Evolutionary conservation across 2,113 vertebrate species (phyloP), one percentile per base, ranked within the genome.

Genomic region (Glareola pratincola): DNA sequence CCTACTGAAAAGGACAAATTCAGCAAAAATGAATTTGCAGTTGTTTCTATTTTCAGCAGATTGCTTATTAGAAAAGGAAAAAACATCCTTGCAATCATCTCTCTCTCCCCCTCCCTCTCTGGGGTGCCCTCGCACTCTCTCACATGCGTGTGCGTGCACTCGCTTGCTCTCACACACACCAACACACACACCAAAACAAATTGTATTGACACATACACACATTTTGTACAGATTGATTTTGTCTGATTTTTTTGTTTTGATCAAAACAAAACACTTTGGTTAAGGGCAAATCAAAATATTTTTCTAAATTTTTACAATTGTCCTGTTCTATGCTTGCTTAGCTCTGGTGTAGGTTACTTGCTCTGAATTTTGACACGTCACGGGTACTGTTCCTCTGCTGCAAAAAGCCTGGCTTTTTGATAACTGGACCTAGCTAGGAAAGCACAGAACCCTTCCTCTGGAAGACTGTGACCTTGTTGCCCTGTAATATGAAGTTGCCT

Each of bases 21-120:
- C 88, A 96, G 89, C 68, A 95, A 92, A 96, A 88, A 59, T 47
- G 34, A 81, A 72, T 89, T 91, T 96, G 23, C 72, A 89, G 83
- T 89, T 68, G 37, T 80, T 86, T 67, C 94, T 95, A 91, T 97
- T 97, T 92, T 94, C 64, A 89, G 80, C n/a, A 71, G 64, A 81
- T 54, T 67, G 80, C 89, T 67, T 94, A 68, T 91, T 87, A 95
- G 51, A 67, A 92, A 94, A 54, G 39, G 36, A 48, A 74, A 50
- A 94, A 57, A 80, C 67, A 6, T 53, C 24, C 32, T 68, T 68
- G 56, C 64, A 82, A 48, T 71, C 54, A 68, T 86, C 21, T 83
- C 60, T 48, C 50, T 60, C 45, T 48, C 36, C 67, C 30, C 30
- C 18, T 15, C 50, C 11, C 37, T 36, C n/a, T 87, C n/a, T 36